phyloP scores from a whole-genome alignment of 2,888 invertebrate genomes.

The Eristalis intricaria region DNA sequence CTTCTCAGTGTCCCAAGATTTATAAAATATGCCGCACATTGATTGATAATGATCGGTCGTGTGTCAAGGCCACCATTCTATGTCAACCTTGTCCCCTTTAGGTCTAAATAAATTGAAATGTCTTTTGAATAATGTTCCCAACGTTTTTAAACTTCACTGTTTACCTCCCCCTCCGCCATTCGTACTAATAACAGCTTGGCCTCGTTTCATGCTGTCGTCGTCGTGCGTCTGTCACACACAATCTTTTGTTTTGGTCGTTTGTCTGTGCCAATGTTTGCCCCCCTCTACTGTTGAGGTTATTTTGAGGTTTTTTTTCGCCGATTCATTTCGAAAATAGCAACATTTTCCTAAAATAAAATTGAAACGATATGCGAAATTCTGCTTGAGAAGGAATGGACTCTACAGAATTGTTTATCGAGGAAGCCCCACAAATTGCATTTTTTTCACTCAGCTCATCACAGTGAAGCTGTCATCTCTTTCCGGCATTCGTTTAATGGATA shows the following conservation, averaged over 20 bases:
- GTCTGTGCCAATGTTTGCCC: slow-evolving; percentile 3
- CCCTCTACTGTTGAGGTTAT: slow-evolving; percentile 27
- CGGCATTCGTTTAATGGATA: not conserved
- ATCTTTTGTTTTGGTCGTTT: slow-evolving; percentile 58
- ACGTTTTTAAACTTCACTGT: slow-evolving; percentile 52
- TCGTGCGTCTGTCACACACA: slow-evolving; percentile 50
- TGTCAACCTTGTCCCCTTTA: not conserved
- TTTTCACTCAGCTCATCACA: not conserved
- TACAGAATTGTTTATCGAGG: slow-evolving; percentile 20
- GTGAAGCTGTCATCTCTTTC: slow-evolving; percentile 18
- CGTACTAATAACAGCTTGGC: slow-evolving; percentile 65
- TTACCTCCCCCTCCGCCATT: not conserved
- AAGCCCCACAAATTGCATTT: slow-evolving; percentile 55
- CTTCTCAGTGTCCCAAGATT: not conserved
- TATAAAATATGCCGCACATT: not conserved
- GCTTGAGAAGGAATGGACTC: slow-evolving; percentile 3
- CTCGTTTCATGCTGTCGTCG: slow-evolving; percentile 51
- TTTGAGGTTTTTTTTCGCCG: slow-evolving; percentile 33
- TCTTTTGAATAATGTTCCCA: not conserved
- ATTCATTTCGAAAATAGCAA: slow-evolving; percentile 55
- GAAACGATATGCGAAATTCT: slow-evolving; percentile 10
- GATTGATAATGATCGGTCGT: not conserved
- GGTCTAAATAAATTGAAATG: not conserved
- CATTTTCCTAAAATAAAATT: slow-evolving; percentile 53
- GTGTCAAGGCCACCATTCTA: not conserved